Conservation (phyloP, 1,140 invertebrate species). For the Drosophila tristis region DNA sequence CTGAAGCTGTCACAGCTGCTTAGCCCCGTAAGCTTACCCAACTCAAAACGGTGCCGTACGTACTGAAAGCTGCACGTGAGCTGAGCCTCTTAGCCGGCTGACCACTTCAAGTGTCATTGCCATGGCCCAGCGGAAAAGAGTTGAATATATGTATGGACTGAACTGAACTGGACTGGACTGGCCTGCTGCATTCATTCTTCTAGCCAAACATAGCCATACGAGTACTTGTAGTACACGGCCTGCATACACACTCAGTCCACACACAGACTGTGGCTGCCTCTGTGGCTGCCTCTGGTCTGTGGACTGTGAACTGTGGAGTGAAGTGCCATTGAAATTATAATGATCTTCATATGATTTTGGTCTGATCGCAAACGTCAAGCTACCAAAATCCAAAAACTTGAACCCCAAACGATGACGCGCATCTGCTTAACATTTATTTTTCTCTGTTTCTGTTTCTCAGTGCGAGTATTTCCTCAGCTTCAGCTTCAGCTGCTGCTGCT, state of each 20-base stretch:
- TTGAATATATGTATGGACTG: constrained; percentile 26
- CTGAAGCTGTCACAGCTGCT: constrained; percentile 44
- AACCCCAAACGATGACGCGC: constrained; percentile 35
- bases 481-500: too few relatives aligned
- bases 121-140: constrained; percentile 35
- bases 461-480: constrained; percentile 19
- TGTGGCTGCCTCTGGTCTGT: not conserved
- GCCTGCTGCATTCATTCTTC: constrained; percentile 62
- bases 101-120: constrained; percentile 73
- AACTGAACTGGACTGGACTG: too few relatives aligned
- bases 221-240: constrained; percentile 22
- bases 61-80: constrained; percentile 33
- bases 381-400: constrained; percentile 49
- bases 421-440: constrained; percentile 48
- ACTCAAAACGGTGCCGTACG: constrained; percentile 19
- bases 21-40: constrained; percentile 42
- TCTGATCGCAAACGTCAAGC: constrained; percentile 64
- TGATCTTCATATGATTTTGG: constrained; percentile 77
- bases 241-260: constrained; percentile 14
- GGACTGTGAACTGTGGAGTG: constrained; percentile 10
- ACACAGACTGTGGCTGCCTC: constrained; percentile 32
- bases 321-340: constrained; percentile 81
- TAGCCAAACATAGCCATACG: constrained; percentile 47
- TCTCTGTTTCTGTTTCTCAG: constrained; percentile 9
- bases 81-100: constrained; percentile 13